These are phyloP conservation scores for Drosophila ezoana DNA, from an alignment of 2,888 invertebrate genomes.

Conservation along the genomic window DNA sequence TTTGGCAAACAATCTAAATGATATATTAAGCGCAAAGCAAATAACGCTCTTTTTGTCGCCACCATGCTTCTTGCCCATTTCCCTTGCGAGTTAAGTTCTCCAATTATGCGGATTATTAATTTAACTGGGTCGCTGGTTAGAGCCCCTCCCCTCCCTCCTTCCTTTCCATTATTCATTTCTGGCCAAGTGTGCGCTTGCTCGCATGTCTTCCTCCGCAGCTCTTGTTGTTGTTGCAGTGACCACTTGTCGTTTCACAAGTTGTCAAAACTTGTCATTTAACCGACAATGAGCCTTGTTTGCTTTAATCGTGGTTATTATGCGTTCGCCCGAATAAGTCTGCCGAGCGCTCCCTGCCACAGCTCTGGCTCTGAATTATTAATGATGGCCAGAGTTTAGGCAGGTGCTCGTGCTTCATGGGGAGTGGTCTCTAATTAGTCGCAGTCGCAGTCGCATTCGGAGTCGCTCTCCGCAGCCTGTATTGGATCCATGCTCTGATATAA, in stretches of 20 bases:
- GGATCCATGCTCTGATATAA: constrained; percentile 52
- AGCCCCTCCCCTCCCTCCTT: constrained; percentile 1
- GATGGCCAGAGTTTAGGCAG: constrained; percentile 65
- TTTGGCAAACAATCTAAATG: constrained; percentile 84
- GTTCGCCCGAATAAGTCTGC: constrained; percentile 64
- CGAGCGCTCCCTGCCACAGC: constrained; percentile 11
- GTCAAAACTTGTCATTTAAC: constrained; percentile 84
- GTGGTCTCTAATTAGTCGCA: constrained; percentile 66
- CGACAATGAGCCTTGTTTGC: constrained; percentile 84
- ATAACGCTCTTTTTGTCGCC: constrained; percentile 74
- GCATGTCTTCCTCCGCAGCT: constrained; percentile 27
- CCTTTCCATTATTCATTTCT: constrained; percentile 1
- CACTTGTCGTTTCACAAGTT: constrained; percentile 82
- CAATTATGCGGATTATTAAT: constrained; percentile 85
- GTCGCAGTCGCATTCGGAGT: constrained; percentile 5
- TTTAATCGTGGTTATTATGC: constrained; percentile 83
- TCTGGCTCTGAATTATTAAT: constrained; percentile 69
- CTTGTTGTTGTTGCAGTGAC: constrained; percentile 45
- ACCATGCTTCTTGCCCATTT: constrained; percentile 42
- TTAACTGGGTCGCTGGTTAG: constrained; percentile 81
- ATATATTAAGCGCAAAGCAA: constrained; percentile 85
- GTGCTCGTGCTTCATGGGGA: constrained; percentile 59
- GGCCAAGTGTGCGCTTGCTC: constrained; percentile 21
- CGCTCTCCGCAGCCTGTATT: constrained; percentile 13
- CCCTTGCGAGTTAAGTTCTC: constrained; percentile 78